A percentile compares a stretch with the other conserved stretches of the same genome.
Conservation (phyloP, 2,797 vertebrate genomes). For the Gymnothorax javanicus region DNA sequence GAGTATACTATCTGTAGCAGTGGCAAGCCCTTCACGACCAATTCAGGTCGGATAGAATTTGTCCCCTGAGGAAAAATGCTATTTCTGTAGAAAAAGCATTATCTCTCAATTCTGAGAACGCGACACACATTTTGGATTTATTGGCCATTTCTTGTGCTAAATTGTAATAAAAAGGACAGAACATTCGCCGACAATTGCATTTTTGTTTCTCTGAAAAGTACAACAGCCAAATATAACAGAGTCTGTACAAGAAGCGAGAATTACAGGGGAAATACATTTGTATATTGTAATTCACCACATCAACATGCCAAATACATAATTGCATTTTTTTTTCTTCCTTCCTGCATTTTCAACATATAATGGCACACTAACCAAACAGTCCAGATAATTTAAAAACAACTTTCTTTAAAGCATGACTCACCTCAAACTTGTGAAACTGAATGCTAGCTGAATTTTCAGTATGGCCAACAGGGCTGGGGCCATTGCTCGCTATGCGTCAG, state of each 20-base stretch:
- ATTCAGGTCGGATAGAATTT: slow-evolving; percentile 29
- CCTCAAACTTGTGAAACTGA: slow-evolving; percentile 69
- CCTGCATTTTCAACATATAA: slow-evolving; percentile 59
- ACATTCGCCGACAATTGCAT: slow-evolving; percentile 28
- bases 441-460: slow-evolving; percentile 62
- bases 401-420: slow-evolving; percentile 76
- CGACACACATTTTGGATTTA: slow-evolving; percentile 14
- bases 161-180: not conserved
- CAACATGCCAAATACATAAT: slow-evolving; percentile 59
- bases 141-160: slow-evolving; percentile 31
- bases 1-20: slow-evolving; percentile 6
- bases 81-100: slow-evolving; percentile 28
- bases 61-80: slow-evolving; percentile 24
- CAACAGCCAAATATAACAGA: slow-evolving; percentile 63
- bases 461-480: slow-evolving; percentile 43
- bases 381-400: slow-evolving; percentile 74
- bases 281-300: slow-evolving; percentile 55
- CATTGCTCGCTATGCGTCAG: slow-evolving; percentile 51
- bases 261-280: slow-evolving; percentile 69
- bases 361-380: slow-evolving; percentile 64
- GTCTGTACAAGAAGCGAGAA: slow-evolving; percentile 61
- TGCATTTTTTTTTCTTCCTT: slow-evolving; percentile 57
- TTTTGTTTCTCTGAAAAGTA: slow-evolving; percentile 38
- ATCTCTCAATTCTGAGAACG: slow-evolving; percentile 21
- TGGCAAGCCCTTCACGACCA: slow-evolving; percentile 11